Conservation (phyloP, 2,888 invertebrate genomes). For the Ormyrus rosae region DNA sequence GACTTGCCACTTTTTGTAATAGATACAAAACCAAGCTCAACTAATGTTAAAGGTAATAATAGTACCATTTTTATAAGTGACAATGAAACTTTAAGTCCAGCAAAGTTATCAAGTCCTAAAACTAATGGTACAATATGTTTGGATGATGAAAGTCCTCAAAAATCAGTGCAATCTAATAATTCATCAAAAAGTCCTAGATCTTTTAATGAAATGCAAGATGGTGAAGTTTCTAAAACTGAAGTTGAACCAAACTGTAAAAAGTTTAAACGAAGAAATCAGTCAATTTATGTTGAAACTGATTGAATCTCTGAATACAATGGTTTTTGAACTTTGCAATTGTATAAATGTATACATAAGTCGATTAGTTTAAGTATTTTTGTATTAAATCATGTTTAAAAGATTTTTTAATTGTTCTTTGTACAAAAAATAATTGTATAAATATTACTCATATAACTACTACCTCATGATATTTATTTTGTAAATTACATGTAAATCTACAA, state of each 20-base stretch:
- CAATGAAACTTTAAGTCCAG: no score
- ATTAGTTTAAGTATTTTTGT: no score
- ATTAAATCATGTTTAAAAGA: no score
- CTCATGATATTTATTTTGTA: slow-evolving; percentile 25
- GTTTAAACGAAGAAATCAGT: slow-evolving; percentile 75
- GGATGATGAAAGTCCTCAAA: slow-evolving; percentile 13
- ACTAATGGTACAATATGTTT: no score
- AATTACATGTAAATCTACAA: slow-evolving; percentile 1
- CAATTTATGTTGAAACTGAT: slow-evolving; percentile 70
- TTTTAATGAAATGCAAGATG: neutral
- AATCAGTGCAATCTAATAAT: neutral
- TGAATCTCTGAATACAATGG: neutral
- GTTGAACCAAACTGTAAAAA: slow-evolving; percentile 66
- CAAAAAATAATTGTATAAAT: no score
- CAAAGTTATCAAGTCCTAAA: no score
- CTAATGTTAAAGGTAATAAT: slow-evolving; percentile 49
- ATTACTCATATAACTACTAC: neutral
- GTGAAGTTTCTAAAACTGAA: neutral
- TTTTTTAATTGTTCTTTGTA: no score
- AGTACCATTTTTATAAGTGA: slow-evolving; percentile 24
- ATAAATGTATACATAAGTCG: no score
- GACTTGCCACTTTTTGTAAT: slow-evolving; percentile 29
- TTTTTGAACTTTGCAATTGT: no score
- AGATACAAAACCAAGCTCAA: slow-evolving; percentile 35
- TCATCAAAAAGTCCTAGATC: slow-evolving; percentile 41